Evolutionary conservation across 2,797 vertebrate species (phyloP).

Genomic region (Allobates femoralis): DNA sequence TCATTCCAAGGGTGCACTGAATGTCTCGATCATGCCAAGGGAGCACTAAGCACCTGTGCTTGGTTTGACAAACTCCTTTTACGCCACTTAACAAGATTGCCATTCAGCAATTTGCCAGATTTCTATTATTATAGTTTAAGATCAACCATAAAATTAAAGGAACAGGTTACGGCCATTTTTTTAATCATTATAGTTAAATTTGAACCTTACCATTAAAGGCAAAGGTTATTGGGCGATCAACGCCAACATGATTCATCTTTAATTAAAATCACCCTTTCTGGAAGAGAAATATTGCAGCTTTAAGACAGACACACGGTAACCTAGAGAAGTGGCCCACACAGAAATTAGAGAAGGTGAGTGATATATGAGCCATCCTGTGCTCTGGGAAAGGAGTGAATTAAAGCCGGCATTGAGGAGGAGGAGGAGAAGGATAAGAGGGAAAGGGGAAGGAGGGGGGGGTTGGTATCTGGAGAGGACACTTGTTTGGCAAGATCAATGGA

Average conservation of each 20-base stretch:
- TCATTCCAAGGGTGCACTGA: no score
- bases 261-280: slow-evolving; percentile 1
- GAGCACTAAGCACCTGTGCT: no score
- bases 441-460: slow-evolving; percentile 32
- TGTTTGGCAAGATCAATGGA: slow-evolving; percentile 61
- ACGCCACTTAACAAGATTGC: no score
- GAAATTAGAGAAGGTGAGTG: slow-evolving; percentile 63
- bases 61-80: no score
- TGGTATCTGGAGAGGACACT: slow-evolving; percentile 62
- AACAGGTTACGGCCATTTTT: not conserved
- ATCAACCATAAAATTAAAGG: no score
- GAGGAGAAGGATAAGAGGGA: slow-evolving; percentile 45
- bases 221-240: not conserved
- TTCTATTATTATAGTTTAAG: no score
- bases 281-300: slow-evolving; percentile 35
- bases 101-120: no score
- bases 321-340: slow-evolving; percentile 59
- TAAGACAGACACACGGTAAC: slow-evolving; percentile 35
- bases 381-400: slow-evolving; percentile 60
- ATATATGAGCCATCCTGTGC: slow-evolving; percentile 58
- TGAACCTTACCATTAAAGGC: not conserved
- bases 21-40: no score
- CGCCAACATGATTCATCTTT: not conserved
- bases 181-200: not conserved
- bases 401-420: slow-evolving; percentile 51